These are phyloP conservation scores for Neelides sp. DNA, from an alignment of 1,140 invertebrate species.

Conservation along the genomic window DNA sequence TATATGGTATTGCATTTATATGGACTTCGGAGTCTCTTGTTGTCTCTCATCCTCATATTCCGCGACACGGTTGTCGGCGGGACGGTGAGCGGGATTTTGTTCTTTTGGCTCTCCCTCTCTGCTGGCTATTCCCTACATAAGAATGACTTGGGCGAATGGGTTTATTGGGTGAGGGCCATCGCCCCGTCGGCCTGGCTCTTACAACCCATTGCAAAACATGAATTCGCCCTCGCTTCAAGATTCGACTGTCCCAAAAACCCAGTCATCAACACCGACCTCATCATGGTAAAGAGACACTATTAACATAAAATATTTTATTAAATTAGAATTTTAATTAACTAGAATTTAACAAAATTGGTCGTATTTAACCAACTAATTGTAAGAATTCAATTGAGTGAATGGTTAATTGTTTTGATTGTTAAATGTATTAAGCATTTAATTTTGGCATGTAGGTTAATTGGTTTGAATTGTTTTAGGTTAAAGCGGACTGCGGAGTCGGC, in stretches of 20 bases:
- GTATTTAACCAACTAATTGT: slow-evolving; percentile 4
- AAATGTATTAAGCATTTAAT: background rate
- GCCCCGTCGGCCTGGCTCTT: slow-evolving; percentile 64
- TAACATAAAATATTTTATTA: background rate
- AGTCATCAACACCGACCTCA: slow-evolving; percentile 17
- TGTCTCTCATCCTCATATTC: slow-evolving; percentile 52
- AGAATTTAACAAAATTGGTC: background rate
- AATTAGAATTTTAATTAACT: background rate
- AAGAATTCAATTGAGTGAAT: background rate
- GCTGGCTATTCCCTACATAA: slow-evolving; percentile 60
- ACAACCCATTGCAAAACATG: slow-evolving; percentile 49
- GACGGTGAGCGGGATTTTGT: slow-evolving; percentile 47
- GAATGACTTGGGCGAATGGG: slow-evolving; percentile 52
- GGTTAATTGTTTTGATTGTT: background rate
- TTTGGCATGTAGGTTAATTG: too few species aligned
- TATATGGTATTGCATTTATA: slow-evolving; percentile 66
- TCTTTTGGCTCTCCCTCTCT: slow-evolving; percentile 49
- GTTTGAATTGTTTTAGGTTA: too few species aligned
- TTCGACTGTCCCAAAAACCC: slow-evolving; percentile 31
- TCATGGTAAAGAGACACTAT: slow-evolving; percentile 26
- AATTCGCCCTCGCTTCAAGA: slow-evolving; percentile 38
- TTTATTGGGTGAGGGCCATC: slow-evolving; percentile 50
- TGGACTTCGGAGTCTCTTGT: slow-evolving; percentile 54
- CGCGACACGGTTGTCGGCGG: slow-evolving; percentile 42
- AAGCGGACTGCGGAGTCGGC: slow-evolving; percentile 17